These are phyloP conservation scores for Grammomys surdaster DNA, from an alignment of 2,113 vertebrate genomes.

Conservation along the genomic window DNA sequence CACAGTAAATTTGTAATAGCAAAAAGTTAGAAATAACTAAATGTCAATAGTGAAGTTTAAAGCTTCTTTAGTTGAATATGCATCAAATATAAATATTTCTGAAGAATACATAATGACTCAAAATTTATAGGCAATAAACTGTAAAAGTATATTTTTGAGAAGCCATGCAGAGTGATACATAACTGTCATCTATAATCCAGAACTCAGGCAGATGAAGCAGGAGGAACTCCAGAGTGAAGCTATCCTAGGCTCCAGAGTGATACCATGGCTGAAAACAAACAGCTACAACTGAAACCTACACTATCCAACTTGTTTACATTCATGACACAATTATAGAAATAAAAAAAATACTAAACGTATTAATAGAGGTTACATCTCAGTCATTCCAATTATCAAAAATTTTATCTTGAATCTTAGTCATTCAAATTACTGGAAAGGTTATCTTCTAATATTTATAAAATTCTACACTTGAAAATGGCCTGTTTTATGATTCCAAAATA, in stretches of 20 bases:
- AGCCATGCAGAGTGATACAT: not conserved
- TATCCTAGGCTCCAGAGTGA: not conserved
- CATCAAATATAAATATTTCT: slow-evolving; percentile 40
- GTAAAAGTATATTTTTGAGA: not conserved
- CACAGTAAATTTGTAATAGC: not conserved
- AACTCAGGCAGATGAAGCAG: not conserved
- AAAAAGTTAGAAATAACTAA: slow-evolving; percentile 56
- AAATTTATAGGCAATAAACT: not conserved
- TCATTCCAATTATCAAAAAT: slow-evolving; percentile 38
- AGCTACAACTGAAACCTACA: not conserved
- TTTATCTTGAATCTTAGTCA: not conserved
- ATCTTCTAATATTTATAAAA: slow-evolving; percentile 47
- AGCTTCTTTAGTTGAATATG: slow-evolving; percentile 27
- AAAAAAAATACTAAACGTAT: not conserved
- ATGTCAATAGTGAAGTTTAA: slow-evolving; percentile 15
- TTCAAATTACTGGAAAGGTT: slow-evolving; percentile 42
- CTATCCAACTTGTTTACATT: not conserved
- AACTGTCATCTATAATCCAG: not conserved
- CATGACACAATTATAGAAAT: not conserved
- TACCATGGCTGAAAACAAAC: not conserved
- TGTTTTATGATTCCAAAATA: slow-evolving; percentile 40
- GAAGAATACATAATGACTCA: not conserved
- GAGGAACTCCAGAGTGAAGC: not conserved
- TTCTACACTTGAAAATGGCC: not conserved
- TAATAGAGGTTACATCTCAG: not conserved